Conservation (phyloP, 1,140 invertebrate species). For the Contarinia nasturtii region DNA sequence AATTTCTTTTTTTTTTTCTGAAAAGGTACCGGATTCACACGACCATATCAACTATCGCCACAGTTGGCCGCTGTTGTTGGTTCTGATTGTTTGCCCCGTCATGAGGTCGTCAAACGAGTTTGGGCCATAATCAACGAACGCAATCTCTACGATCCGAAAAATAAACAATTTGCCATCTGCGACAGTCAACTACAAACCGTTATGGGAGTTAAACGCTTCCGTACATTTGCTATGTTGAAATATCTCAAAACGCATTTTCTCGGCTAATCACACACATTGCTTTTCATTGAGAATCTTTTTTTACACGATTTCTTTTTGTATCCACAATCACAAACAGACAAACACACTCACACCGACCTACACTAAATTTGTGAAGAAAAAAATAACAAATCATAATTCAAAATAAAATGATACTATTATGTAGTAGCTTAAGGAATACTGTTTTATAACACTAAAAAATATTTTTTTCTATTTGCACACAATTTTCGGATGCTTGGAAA, state of each 20-base stretch:
- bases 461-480: too few species aligned
- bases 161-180: constrained; percentile 86
- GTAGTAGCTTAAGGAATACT: too few species aligned
- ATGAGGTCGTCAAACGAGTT: constrained; percentile 83
- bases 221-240: constrained; percentile 90
- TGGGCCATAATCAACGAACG: constrained; percentile 86
- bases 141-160: constrained; percentile 80
- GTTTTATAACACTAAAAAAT: too few species aligned
- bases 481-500: too few species aligned
- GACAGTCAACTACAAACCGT: constrained; percentile 78
- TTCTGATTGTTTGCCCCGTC: constrained; percentile 63
- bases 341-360: too few species aligned
- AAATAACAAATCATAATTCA: too few species aligned
- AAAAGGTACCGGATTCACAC: constrained; percentile 56
- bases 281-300: neutral
- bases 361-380: too few species aligned
- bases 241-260: constrained; percentile 80
- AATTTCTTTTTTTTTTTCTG: neutral
- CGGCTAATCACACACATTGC: constrained; percentile 28
- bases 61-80: constrained; percentile 73
- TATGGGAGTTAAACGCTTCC: constrained; percentile 75
- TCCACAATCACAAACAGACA: too few species aligned
- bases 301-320: too few species aligned
- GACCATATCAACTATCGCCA: constrained; percentile 63
- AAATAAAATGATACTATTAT: too few species aligned